phyloP scores from a whole-genome alignment of 2,888 invertebrate species.

The Cerastis rubricosa region DNA sequence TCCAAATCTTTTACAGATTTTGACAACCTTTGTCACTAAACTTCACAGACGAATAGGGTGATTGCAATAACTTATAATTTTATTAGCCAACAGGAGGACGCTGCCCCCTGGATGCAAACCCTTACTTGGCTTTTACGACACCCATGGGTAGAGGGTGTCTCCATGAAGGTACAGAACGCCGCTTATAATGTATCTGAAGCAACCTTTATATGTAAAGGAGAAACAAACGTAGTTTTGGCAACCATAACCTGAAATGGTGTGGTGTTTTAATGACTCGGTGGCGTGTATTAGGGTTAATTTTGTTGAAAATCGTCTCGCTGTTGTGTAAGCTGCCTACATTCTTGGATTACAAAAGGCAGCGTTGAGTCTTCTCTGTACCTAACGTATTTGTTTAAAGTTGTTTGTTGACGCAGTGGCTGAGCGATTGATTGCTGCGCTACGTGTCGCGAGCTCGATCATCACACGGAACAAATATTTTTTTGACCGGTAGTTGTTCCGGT shows the following conservation, averaged over 20 bases:
- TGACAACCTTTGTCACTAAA: neutral
- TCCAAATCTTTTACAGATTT: neutral
- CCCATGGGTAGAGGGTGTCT: constrained; percentile 45
- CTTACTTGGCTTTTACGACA: constrained; percentile 37
- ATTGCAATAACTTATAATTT: constrained; percentile 38
- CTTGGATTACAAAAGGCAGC: neutral
- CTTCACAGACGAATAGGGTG: neutral
- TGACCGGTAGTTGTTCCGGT: no score
- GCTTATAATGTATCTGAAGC: constrained; percentile 33
- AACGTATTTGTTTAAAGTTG: neutral
- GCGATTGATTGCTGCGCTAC: no score
- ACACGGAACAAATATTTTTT: no score
- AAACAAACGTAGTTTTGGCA: constrained; percentile 56
- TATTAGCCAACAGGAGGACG: neutral
- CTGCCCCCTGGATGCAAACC: constrained; percentile 9
- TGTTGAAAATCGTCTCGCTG: constrained; percentile 47
- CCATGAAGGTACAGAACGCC: neutral
- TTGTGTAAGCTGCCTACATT: constrained; percentile 33
- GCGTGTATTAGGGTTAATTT: constrained; percentile 68
- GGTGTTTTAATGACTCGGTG: constrained; percentile 67
- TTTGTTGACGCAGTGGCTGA: no score
- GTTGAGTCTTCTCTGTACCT: neutral
- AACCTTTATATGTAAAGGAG: constrained; percentile 29
- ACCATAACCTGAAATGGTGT: constrained; percentile 65
- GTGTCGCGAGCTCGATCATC: no score